Conservation (phyloP, 2,113 vertebrate genomes). For the Cochlearius cochlearius region DNA sequence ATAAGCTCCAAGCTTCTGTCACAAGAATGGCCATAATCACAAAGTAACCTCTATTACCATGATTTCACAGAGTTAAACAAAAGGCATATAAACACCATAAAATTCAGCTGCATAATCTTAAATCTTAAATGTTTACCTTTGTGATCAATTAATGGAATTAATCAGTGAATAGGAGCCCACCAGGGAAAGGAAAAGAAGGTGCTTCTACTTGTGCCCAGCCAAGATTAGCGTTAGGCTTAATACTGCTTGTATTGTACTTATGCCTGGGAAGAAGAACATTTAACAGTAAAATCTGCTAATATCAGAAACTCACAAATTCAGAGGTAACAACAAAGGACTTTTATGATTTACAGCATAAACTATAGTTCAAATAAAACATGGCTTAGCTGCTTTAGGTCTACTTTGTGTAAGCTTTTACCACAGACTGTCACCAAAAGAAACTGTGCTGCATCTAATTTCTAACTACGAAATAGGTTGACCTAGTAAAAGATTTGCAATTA, state of each 20-base stretch:
- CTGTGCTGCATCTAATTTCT: background rate
- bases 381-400: background rate
- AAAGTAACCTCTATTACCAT: background rate
- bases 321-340: background rate
- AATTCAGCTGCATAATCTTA: background rate
- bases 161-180: background rate
- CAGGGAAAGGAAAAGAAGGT: background rate
- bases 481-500: background rate
- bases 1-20: background rate
- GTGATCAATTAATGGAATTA: background rate
- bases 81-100: background rate
- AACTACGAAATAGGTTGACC: background rate
- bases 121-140: background rate
- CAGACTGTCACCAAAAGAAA: background rate
- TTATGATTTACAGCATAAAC: background rate
- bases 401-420: background rate
- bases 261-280: background rate
- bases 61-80: background rate
- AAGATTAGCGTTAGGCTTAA: background rate
- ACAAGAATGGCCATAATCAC: background rate
- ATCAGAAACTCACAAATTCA: background rate
- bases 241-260: background rate
- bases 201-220: background rate
- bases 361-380: background rate
- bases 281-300: background rate